A percentile compares a stretch with the other conserved stretches of the same genome.
phyloP scores from a whole-genome alignment of 2,888 invertebrate species.

The Archips crataeganus region DNA sequence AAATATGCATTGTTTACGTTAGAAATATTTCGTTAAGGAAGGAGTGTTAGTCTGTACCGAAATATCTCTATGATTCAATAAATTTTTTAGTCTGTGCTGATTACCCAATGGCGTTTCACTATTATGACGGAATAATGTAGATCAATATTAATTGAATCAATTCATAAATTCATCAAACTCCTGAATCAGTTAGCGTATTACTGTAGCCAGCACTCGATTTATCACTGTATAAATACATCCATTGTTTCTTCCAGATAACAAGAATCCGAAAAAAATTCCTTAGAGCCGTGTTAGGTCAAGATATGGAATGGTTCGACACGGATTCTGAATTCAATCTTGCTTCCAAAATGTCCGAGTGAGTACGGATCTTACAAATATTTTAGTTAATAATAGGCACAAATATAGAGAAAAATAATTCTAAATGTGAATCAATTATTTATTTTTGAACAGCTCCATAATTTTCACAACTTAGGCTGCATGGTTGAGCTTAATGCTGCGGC shows the following conservation, averaged over 20 bases:
- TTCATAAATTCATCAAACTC: background rate
- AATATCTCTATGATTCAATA: too few relatives aligned
- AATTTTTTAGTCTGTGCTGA: too few relatives aligned
- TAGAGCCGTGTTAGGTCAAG: slow-evolving; percentile 84
- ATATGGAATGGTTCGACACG: slow-evolving; percentile 88
- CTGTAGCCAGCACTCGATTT: background rate
- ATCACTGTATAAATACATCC: background rate
- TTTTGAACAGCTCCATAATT: too few relatives aligned
- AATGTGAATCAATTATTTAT: too few relatives aligned
- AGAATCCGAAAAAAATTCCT: slow-evolving; percentile 84
- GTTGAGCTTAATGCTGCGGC: too few relatives aligned
- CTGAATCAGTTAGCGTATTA: background rate
- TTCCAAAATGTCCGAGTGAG: slow-evolving; percentile 87
- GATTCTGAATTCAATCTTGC: slow-evolving; percentile 86
- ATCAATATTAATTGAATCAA: background rate
- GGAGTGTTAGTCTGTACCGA: too few relatives aligned
- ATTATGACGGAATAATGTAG: background rate
- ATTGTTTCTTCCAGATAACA: slow-evolving; percentile 63
- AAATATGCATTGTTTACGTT: too few relatives aligned
- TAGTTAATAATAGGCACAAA: background rate
- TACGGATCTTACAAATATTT: slow-evolving; percentile 44
- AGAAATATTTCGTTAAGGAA: too few relatives aligned
- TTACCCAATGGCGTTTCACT: too few relatives aligned
- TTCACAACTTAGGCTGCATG: too few relatives aligned
- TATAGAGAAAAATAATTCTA: too few relatives aligned